A percentile compares a stretch with the other conserved stretches of the same genome.
These are phyloP conservation scores for Lichenostomus cassidix DNA, from an alignment of 2,113 vertebrate species.

Conservation along the genomic window DNA sequence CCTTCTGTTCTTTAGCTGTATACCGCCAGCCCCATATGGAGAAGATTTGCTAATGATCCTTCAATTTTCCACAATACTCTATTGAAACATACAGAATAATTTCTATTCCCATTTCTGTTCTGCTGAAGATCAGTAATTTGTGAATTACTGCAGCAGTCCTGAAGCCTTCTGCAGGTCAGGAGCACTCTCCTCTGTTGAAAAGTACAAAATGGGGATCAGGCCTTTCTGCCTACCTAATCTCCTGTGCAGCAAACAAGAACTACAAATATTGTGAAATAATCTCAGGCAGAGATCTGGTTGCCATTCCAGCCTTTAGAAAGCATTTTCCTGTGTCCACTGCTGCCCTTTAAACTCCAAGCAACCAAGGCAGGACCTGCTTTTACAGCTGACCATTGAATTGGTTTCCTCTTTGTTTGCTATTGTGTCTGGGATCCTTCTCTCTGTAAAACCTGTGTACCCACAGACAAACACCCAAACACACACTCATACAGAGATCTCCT, in stretches of 20 bases:
- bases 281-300: constrained; percentile 7
- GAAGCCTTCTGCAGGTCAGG: not conserved
- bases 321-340: not conserved
- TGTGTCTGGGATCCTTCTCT: constrained; percentile 1
- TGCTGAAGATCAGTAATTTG: not conserved
- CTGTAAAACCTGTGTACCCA: not conserved
- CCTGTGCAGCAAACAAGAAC: not conserved
- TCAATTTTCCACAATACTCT: not conserved
- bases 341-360: constrained; percentile 42
- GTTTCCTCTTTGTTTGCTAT: constrained; percentile 30
- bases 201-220: not conserved
- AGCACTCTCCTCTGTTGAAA: not conserved
- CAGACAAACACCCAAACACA: not conserved
- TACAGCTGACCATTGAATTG: not conserved
- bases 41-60: not conserved
- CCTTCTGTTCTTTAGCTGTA: constrained; percentile 13
- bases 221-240: constrained; percentile 2
- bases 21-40: not conserved
- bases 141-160: not conserved
- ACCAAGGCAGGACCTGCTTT: not conserved
- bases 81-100: not conserved
- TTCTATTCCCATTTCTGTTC: not conserved
- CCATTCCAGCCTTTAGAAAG: constrained; percentile 20
- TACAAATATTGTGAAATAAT: constrained; percentile 54
- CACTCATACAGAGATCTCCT: not conserved